A percentile compares a stretch with the other conserved stretches of the same genome.
These are phyloP conservation scores for Trematomus loennbergii DNA, from an alignment of 2,113 vertebrate genomes.

Conservation along the genomic window DNA sequence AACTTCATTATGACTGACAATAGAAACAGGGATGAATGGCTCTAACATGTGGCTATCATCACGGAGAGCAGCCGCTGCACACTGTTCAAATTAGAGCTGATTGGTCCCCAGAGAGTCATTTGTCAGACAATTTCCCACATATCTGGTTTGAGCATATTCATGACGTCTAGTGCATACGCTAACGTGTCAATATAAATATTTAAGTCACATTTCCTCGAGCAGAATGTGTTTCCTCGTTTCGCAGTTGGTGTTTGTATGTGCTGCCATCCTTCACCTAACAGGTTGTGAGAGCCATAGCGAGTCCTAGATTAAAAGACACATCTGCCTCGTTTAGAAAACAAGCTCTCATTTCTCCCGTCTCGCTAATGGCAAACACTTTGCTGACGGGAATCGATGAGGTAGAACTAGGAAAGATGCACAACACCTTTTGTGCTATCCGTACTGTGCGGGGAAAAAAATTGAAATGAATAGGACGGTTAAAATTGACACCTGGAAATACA, in stretches of 20 bases:
- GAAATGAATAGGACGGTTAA: no score
- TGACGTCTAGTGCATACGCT: background rate
- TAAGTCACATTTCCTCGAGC: background rate
- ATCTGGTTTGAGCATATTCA: background rate
- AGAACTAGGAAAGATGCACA: background rate
- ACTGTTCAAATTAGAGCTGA: constrained; percentile 44
- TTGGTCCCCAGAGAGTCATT: constrained; percentile 48
- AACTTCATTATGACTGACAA: constrained; percentile 67
- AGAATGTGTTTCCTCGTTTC: background rate
- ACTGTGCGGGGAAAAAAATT: background rate
- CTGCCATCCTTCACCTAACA: constrained; percentile 3
- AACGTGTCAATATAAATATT: background rate
- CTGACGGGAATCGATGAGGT: constrained; percentile 5
- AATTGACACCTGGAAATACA: no score
- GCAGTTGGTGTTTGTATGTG: background rate
- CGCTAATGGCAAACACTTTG: constrained; percentile 5
- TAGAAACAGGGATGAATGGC: constrained; percentile 51
- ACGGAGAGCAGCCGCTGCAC: constrained; percentile 24
- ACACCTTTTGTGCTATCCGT: background rate
- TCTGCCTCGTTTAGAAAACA: constrained; percentile 4
- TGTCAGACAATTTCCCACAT: constrained; percentile 19
- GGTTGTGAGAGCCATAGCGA: background rate
- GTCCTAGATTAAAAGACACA: constrained; percentile 19
- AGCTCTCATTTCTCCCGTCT: constrained; percentile 8
- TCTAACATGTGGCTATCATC: constrained; percentile 34